Conservation (phyloP, 1,140 invertebrate species). For the Aplysia californica region DNA sequence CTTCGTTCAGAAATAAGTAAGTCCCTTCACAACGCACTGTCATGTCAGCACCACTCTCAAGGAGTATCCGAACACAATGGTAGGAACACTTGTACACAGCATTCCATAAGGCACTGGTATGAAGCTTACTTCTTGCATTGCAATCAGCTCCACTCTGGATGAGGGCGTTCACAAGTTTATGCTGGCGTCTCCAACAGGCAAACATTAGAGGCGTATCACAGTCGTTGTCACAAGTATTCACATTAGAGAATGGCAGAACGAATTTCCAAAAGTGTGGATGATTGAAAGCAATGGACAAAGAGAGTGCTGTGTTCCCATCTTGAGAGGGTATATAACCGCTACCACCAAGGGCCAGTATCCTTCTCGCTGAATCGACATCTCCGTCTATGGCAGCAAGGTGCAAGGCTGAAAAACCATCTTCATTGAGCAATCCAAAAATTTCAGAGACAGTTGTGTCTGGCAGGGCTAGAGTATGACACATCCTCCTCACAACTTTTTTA, state of each 20-base stretch:
- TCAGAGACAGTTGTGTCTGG: background rate
- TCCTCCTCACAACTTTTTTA: background rate
- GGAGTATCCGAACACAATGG: background rate
- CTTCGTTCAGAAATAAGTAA: background rate
- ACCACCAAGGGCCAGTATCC: background rate
- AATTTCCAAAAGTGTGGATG: background rate
- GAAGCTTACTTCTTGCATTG: background rate
- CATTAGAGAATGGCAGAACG: background rate
- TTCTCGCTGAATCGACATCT: background rate
- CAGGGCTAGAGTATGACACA: background rate
- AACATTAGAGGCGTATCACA: background rate
- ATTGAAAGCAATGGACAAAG: background rate
- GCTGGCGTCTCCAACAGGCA: background rate
- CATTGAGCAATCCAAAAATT: background rate
- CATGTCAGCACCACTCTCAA: background rate
- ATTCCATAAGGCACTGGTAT: background rate
- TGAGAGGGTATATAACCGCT: background rate
- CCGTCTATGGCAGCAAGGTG: background rate
- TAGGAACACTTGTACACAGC: background rate
- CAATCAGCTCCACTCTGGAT: background rate
- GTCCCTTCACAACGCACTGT: background rate
- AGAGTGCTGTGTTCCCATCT: background rate
- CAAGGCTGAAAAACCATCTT: background rate
- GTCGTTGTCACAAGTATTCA: background rate
- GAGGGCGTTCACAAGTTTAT: background rate